phyloP scores from a whole-genome alignment of 2,113 vertebrate species.

The Pipra filicauda region DNA sequence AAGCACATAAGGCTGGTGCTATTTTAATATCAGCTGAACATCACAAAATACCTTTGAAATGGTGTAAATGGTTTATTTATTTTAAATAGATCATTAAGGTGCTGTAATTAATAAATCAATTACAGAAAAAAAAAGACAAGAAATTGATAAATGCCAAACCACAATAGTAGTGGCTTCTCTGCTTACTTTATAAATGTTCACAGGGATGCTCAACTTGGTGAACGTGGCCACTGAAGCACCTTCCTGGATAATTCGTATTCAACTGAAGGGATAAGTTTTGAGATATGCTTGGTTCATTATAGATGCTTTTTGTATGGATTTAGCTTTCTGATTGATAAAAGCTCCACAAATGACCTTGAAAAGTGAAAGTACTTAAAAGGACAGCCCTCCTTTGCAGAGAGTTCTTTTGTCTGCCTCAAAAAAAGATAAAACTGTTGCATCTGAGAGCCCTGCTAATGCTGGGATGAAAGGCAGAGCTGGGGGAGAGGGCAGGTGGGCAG shows the following conservation, averaged over 20 bases:
- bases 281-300: conserved; percentile 37
- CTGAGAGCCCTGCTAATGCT: not conserved
- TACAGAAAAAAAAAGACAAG: conserved; percentile 25
- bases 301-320: conserved; percentile 40
- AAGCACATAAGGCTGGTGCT: conserved; percentile 82
- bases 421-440: not conserved
- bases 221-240: conserved; percentile 25
- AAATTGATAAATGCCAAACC: conserved; percentile 65
- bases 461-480: not conserved
- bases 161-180: conserved; percentile 41
- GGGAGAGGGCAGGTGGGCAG: not conserved
- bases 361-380: conserved; percentile 27
- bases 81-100: conserved; percentile 83
- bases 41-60: conserved; percentile 84
- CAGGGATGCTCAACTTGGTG: conserved; percentile 42
- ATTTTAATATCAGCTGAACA: conserved; percentile 83
- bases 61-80: conserved; percentile 84
- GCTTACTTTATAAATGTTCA: conserved; percentile 24
- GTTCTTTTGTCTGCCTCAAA: conserved; percentile 9
- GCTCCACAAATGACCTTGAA: conserved; percentile 43
- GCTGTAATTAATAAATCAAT: conserved; percentile 80
- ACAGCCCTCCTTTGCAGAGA: not conserved
- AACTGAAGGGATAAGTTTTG: not conserved
- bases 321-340: conserved; percentile 49
- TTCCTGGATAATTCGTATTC: conserved; percentile 64